Evolutionary conservation across 2,888 invertebrate species (phyloP).

Genomic region (Cerceris rybyensis): DNA sequence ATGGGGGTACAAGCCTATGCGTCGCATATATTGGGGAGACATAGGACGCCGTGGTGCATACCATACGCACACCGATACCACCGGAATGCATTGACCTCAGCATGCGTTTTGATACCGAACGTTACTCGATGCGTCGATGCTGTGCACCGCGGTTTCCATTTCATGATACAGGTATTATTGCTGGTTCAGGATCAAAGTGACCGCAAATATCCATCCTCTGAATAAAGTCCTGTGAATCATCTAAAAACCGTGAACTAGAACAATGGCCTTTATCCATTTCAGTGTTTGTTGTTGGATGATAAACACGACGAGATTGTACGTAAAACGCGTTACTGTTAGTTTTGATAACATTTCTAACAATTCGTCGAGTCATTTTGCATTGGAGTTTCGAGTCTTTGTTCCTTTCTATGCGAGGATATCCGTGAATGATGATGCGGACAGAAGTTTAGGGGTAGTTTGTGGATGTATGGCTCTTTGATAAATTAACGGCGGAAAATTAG

Average conservation of each 20-base stretch:
- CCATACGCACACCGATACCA: slow-evolving; percentile 15
- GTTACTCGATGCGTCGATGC: slow-evolving; percentile 26
- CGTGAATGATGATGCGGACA: no score
- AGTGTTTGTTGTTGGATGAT: background rate
- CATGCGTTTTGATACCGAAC: slow-evolving; percentile 32
- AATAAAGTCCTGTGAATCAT: slow-evolving; percentile 30
- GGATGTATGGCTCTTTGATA: no score
- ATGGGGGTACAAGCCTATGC: slow-evolving; percentile 5
- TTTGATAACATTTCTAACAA: no score
- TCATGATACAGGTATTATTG: slow-evolving; percentile 29
- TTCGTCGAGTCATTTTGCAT: no score
- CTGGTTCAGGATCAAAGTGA: slow-evolving; percentile 26
- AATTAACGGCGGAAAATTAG: no score
- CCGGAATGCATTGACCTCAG: slow-evolving; percentile 36
- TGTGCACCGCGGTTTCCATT: slow-evolving; percentile 37
- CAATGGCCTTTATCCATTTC: background rate
- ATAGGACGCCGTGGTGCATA: slow-evolving; percentile 18
- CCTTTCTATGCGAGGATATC: no score
- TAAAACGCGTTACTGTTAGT: no score
- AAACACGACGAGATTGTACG: background rate
- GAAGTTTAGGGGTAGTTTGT: no score
- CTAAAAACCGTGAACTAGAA: slow-evolving; percentile 6
- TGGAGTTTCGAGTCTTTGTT: no score
- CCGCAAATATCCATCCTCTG: slow-evolving; percentile 30
- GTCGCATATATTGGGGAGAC: background rate